Evolutionary conservation across 2,113 vertebrate species (phyloP).

Genomic region (Camelus bactrianus): DNA sequence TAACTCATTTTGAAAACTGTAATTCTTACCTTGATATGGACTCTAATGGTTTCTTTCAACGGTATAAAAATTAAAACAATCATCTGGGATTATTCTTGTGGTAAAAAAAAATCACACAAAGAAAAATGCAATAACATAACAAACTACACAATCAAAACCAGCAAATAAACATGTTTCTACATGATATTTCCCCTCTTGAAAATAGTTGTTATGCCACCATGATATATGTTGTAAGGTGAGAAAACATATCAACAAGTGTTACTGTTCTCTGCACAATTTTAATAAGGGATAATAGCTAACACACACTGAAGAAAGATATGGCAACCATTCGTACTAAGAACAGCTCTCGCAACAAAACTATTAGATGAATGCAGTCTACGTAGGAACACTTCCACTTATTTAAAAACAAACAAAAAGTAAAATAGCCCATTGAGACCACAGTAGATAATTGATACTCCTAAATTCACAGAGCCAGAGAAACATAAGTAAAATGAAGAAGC

Average conservation of each 20-base stretch:
- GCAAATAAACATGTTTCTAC: not conserved
- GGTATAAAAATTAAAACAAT: constrained; percentile 11
- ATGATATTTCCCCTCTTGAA: not conserved
- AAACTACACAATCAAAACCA: constrained; percentile 4
- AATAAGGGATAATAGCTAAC: not conserved
- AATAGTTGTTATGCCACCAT: not conserved
- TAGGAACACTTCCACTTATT: no score
- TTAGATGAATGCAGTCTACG: no score
- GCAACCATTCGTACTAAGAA: no score
- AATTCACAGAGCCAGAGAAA: no score
- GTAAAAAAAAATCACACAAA: constrained; percentile 5
- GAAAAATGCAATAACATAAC: not conserved
- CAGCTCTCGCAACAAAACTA: no score
- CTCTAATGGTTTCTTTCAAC: constrained; percentile 4
- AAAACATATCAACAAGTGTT: not conserved
- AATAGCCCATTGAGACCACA: no score
- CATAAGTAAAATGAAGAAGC: no score
- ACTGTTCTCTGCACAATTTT: not conserved
- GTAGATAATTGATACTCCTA: no score
- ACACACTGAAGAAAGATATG: no score
- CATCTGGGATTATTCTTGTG: not conserved
- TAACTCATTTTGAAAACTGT: not conserved
- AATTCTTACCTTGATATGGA: constrained; percentile 42
- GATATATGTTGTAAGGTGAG: not conserved
- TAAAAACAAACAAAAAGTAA: no score